Percentiles rank a stretch among this genome's conserved stretches.
Conservation (phyloP, 2,113 vertebrate species). For the Scopus umbretta region DNA sequence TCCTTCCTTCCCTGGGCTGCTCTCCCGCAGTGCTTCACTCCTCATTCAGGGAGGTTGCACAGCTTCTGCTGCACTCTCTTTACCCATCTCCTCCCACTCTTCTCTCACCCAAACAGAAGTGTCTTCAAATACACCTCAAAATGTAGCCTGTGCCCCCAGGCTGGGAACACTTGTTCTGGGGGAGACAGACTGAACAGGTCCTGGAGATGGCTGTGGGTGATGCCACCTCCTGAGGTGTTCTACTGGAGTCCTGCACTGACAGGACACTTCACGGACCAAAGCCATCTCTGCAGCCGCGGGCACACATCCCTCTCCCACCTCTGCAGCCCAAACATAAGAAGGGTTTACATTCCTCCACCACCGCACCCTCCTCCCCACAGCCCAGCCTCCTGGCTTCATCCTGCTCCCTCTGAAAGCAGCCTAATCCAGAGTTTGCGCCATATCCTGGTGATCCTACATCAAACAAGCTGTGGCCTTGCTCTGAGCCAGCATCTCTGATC, state of each 20-base stretch:
- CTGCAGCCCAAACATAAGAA: background rate
- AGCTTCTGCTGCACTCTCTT: background rate
- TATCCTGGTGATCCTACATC: background rate
- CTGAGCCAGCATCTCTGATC: background rate
- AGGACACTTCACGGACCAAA: background rate
- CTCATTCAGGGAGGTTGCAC: background rate
- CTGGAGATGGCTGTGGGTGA: background rate
- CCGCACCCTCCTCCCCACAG: background rate
- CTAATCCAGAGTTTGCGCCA: fast-evolving
- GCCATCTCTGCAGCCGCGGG: background rate
- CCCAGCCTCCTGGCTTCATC: background rate
- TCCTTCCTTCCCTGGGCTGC: background rate
- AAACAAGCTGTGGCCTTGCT: background rate
- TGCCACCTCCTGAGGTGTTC: background rate
- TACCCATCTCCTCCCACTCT: background rate
- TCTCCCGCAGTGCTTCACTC: background rate
- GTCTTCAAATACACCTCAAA: background rate
- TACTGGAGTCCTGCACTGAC: background rate
- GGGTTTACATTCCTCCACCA: background rate
- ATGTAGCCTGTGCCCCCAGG: background rate
- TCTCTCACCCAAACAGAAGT: background rate
- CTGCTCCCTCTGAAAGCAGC: background rate
- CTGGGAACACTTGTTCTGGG: background rate
- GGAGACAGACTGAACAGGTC: background rate
- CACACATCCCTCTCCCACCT: background rate